Base-by-base conservation (phyloP, 2,113 vertebrate genomes). In the Alligator mississippiensis region DNA sequence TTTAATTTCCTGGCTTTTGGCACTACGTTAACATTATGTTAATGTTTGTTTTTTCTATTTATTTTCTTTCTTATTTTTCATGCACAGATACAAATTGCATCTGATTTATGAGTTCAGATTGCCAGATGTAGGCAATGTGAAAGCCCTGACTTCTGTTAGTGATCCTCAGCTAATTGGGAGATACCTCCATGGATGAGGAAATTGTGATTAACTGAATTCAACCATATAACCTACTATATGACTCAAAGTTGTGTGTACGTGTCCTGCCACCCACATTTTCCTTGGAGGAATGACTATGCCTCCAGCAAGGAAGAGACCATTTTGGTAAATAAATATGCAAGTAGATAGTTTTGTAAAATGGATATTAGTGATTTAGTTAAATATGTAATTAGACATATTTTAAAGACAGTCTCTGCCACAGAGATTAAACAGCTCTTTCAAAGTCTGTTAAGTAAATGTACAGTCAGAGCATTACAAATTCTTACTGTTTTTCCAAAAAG, bases 401-500 rank as follows among this genome's bases (percentile, higher is more conserved):
- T 94, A 80, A 97, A 91, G 87, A 95, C 28, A 57, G 14, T 77
- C 21, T 94, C 80, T 94, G 79, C 90, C 87, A 93, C 90, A 63
- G 74, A 92, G 68, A 90, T 54, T 66, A 95, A 90, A 95, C 57
- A 84, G 81, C 94, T 96, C 82, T 47, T 96, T 96, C 87, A 85
- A 55, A 93, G 77, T 88, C 59, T 93, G 94, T 96, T 95, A 95
- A 61, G 87, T 93, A 97, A 96, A 81, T 62, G 34, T 94, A 13
- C 88, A 97, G 95, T 88, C 70, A 92, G 94, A 95, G 30, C 38
- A 93, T 89, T 92, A 79, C 4, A 82, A 90, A 97, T 95, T 96
- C 91, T 89, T 97, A 93, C 24, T 30, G 82, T 96, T 97, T 96
- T 94, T 96, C 90, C 93, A 92, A 66, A 97, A 94, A 95, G 82